A percentile compares a stretch with the other conserved stretches of the same genome.
phyloP scores from a whole-genome alignment of 2,797 vertebrate genomes.

The Echiichthys vipera region DNA sequence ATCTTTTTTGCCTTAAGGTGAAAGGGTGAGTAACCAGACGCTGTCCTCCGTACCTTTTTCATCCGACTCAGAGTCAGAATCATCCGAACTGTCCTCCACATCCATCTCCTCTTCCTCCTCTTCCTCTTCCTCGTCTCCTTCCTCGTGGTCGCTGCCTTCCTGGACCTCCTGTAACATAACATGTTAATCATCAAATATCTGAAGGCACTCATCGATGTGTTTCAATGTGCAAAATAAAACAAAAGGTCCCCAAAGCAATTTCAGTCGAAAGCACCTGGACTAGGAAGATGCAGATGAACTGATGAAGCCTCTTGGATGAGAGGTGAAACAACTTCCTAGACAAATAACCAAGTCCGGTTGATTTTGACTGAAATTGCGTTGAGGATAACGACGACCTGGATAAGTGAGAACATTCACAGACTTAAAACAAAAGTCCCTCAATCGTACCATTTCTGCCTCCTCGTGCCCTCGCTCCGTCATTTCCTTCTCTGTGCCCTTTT shows the following conservation, averaged over 20 bases:
- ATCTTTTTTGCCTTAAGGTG: too few species aligned
- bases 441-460: slow-evolving; percentile 88
- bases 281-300: too few species aligned
- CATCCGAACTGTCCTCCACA: slow-evolving; percentile 94
- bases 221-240: neutral
- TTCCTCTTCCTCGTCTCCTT: slow-evolving; percentile 94
- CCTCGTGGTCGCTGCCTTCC: slow-evolving; percentile 92
- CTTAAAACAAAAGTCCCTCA: neutral
- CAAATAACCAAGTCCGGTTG: too few species aligned
- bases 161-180: slow-evolving; percentile 75
- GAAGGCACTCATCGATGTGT: neutral
- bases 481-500: slow-evolving; percentile 84
- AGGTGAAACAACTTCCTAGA: too few species aligned
- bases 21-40: neutral
- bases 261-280: too few species aligned
- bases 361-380: too few species aligned
- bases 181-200: neutral
- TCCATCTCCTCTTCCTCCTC: slow-evolving; percentile 93
- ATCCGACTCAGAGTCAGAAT: slow-evolving; percentile 94
- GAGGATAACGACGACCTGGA: too few species aligned
- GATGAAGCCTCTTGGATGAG: too few species aligned
- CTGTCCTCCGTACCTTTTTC: slow-evolving; percentile 90
- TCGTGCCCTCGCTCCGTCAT: slow-evolving; percentile 83
- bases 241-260: too few species aligned
- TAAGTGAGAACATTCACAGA: too few species aligned